A percentile compares a stretch with the other conserved stretches of the same genome.
Conservation (phyloP, 2,797 vertebrate genomes). For the Champsocephalus gunnari region DNA sequence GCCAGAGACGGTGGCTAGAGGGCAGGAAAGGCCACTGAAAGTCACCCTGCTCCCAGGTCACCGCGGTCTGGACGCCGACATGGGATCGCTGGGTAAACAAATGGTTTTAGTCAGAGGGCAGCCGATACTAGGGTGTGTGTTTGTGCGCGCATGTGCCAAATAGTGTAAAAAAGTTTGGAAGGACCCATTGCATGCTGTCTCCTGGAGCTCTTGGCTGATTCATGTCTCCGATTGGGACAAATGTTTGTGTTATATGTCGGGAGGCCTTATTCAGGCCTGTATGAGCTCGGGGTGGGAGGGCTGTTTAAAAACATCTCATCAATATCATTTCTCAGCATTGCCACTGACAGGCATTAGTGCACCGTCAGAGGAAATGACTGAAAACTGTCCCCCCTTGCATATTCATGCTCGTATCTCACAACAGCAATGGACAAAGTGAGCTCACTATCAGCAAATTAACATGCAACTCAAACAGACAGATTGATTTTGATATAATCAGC, state of each 20-base stretch:
- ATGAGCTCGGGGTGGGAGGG: slow-evolving; percentile 14
- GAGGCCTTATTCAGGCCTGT: slow-evolving; percentile 33
- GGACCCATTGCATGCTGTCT: slow-evolving; percentile 25
- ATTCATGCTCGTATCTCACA: slow-evolving; percentile 45
- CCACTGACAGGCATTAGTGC: slow-evolving; percentile 58
- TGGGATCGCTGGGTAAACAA: slow-evolving; percentile 71
- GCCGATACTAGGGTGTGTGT: slow-evolving; percentile 46
- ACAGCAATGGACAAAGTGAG: slow-evolving; percentile 35
- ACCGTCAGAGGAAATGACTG: slow-evolving; percentile 58
- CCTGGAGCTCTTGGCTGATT: slow-evolving; percentile 45
- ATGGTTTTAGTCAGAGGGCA: slow-evolving; percentile 55
- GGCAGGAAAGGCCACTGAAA: slow-evolving; percentile 53
- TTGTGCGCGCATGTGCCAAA: slow-evolving; percentile 30
- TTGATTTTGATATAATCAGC: slow-evolving; percentile 70
- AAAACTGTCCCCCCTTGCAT: slow-evolving; percentile 53
- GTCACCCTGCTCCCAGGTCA: slow-evolving; percentile 75
- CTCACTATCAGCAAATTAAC: slow-evolving; percentile 55
- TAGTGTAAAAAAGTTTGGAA: slow-evolving; percentile 40
- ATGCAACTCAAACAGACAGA: slow-evolving; percentile 60
- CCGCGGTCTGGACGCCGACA: slow-evolving; percentile 68
- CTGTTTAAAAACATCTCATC: slow-evolving; percentile 60
- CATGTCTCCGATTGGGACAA: slow-evolving; percentile 27
- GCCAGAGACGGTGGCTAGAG: slow-evolving; percentile 64
- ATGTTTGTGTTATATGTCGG: slow-evolving; percentile 29
- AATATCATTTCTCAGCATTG: slow-evolving; percentile 42